Evolutionary conservation across 2,888 invertebrate genomes (phyloP).

Genomic region (Argyra leucocephala): DNA sequence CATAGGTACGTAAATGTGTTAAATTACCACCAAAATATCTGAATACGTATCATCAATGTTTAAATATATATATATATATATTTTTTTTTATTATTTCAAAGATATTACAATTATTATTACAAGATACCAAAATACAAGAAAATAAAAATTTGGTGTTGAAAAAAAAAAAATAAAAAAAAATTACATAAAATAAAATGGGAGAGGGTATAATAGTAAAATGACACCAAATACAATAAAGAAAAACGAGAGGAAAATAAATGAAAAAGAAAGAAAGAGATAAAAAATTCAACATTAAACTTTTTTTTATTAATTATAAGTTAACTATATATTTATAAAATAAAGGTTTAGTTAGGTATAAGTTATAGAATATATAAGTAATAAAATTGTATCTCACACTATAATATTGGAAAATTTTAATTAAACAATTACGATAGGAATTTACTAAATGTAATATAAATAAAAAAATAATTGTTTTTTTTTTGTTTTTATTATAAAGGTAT

Average conservation of each 20-base stretch:
- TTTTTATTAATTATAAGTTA: not conserved
- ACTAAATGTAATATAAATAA: too few species aligned
- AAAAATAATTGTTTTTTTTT: too few species aligned
- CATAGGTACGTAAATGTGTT: constrained; percentile 44
- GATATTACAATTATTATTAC: constrained; percentile 19
- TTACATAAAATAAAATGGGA: too few species aligned
- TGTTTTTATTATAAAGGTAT: too few species aligned
- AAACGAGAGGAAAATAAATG: not conserved
- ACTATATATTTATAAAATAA: too few species aligned
- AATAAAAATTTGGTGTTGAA: constrained; percentile 12
- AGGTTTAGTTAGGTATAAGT: too few species aligned
- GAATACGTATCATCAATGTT: constrained; percentile 16
- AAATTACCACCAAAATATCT: constrained; percentile 43
- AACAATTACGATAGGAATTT: too few species aligned
- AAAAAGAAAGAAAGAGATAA: not conserved
- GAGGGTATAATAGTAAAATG: too few species aligned
- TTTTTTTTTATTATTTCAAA: constrained; percentile 15
- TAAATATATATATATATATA: constrained; percentile 10
- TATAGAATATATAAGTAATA: too few species aligned
- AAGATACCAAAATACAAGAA: constrained; percentile 19
- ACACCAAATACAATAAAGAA: too few species aligned
- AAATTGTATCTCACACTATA: too few species aligned
- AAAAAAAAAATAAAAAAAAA: not conserved
- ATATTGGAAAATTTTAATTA: too few species aligned
- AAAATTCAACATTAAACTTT: constrained; percentile 9